phyloP scores from a whole-genome alignment of 2,113 vertebrate genomes.

The Sinocyclocheilus maitianheensis region DNA sequence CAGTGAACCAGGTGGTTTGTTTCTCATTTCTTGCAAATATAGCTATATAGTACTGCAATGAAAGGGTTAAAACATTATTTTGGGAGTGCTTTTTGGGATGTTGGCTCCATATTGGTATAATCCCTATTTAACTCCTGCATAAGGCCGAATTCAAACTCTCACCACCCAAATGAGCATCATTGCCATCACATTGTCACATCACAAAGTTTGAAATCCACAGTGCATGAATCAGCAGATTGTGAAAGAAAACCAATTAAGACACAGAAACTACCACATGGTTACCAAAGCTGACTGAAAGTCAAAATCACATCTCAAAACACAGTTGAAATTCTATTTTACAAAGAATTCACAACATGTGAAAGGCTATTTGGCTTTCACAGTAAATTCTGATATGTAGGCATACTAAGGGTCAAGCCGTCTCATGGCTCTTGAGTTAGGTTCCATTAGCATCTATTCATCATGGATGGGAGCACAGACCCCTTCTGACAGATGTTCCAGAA shows the following conservation, averaged over 20 bases:
- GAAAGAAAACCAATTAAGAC: not conserved
- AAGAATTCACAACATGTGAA: constrained; percentile 20
- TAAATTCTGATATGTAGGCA: constrained; percentile 40
- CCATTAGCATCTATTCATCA: constrained; percentile 55
- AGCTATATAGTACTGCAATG: too few relatives aligned
- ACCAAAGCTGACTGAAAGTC: not conserved
- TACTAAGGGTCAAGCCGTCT: constrained; percentile 23
- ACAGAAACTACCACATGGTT: not conserved
- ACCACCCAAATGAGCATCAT: not conserved
- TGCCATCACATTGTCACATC: too few relatives aligned
- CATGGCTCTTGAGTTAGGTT: constrained; percentile 40
- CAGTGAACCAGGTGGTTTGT: too few relatives aligned
- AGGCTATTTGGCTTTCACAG: too few relatives aligned
- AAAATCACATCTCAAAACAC: not conserved
- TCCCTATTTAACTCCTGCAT: not conserved
- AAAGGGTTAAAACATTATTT: too few relatives aligned
- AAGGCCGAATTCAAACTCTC: not conserved
- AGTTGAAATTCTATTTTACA: not conserved
- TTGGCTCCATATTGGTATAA: not conserved
- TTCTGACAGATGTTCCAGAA: constrained; percentile 72
- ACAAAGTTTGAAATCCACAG: not conserved
- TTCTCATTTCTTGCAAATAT: too few relatives aligned
- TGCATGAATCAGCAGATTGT: not conserved
- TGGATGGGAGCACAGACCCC: constrained; percentile 53
- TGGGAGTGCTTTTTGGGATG: too few relatives aligned